Evolutionary conservation across 2,888 invertebrate species (phyloP).

Genomic region (Entomobrya multifasciata): DNA sequence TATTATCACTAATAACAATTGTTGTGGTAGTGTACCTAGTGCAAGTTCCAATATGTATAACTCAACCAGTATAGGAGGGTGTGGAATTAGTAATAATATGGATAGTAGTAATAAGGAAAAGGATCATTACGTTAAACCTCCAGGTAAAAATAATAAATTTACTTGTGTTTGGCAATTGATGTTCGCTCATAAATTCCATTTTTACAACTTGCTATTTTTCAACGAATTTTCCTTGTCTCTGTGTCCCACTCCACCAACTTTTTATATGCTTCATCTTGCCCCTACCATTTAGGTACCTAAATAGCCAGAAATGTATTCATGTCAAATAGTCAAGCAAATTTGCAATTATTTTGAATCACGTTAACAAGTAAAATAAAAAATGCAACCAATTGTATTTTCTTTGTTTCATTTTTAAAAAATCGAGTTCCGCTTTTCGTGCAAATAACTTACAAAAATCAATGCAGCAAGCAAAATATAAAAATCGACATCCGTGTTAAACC

Average conservation of each 20-base stretch:
- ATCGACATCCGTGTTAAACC: neutral
- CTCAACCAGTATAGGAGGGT: conserved; percentile 71
- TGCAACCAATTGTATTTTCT: no score
- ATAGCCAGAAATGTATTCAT: no score
- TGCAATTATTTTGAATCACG: no score
- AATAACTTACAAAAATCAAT: neutral
- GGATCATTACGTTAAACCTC: conserved; percentile 74
- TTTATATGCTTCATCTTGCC: neutral
- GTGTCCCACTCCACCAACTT: neutral
- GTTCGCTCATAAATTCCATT: no score
- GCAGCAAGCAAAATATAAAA: neutral
- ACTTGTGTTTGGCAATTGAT: no score
- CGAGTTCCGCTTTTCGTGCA: neutral
- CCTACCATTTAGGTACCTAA: no score
- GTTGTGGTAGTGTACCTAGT: conserved; percentile 67
- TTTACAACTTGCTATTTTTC: no score
- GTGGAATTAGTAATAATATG: conserved; percentile 73
- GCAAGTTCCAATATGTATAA: conserved; percentile 70
- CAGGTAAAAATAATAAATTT: conserved; percentile 72
- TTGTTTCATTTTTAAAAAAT: no score
- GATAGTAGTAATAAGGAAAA: conserved; percentile 73
- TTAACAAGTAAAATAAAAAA: no score
- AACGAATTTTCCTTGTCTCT: no score
- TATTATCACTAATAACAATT: conserved; percentile 50
- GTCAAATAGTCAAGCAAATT: no score